phyloP scores from a whole-genome alignment of 2,888 invertebrate genomes.

The Dicyrtoma fusca region DNA sequence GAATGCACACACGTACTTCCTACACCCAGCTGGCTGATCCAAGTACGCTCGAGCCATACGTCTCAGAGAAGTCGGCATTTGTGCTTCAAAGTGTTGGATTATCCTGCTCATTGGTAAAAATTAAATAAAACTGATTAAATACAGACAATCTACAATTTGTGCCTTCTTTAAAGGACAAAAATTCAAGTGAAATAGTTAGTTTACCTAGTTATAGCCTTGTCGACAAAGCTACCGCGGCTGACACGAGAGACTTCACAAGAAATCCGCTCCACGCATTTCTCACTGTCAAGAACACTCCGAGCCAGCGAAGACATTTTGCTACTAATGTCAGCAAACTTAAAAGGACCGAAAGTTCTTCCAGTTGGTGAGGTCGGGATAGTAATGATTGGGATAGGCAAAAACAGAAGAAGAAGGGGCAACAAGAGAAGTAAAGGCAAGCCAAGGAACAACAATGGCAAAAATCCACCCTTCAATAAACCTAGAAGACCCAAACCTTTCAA shows the following conservation, averaged over 20 bases:
- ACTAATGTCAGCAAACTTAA: constrained; percentile 44
- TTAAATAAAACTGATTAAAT: no score
- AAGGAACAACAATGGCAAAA: constrained; percentile 44
- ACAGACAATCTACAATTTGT: no score
- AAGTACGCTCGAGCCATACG: constrained; percentile 46
- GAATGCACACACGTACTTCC: constrained; percentile 38
- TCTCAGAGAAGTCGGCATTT: constrained; percentile 40
- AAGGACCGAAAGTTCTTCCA: constrained; percentile 29
- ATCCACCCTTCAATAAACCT: constrained; percentile 45
- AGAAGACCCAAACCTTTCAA: constrained; percentile 49
- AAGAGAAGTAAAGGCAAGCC: constrained; percentile 47
- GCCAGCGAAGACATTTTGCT: constrained; percentile 36
- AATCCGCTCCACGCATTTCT: constrained; percentile 52
- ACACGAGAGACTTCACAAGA: constrained; percentile 52
- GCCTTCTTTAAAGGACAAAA: no score
- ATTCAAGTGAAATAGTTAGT: background rate
- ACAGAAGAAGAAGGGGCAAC: constrained; percentile 47
- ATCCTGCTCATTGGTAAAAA: constrained; percentile 13
- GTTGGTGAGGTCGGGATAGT: constrained; percentile 26
- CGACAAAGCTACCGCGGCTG: constrained; percentile 50
- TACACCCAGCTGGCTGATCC: constrained; percentile 32
- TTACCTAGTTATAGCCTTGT: constrained; percentile 49
- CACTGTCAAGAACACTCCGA: constrained; percentile 50
- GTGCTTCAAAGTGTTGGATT: constrained; percentile 39
- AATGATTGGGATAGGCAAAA: constrained; percentile 53